phyloP scores from a whole-genome alignment of 2,888 invertebrate genomes.

The Dione vanillae region DNA sequence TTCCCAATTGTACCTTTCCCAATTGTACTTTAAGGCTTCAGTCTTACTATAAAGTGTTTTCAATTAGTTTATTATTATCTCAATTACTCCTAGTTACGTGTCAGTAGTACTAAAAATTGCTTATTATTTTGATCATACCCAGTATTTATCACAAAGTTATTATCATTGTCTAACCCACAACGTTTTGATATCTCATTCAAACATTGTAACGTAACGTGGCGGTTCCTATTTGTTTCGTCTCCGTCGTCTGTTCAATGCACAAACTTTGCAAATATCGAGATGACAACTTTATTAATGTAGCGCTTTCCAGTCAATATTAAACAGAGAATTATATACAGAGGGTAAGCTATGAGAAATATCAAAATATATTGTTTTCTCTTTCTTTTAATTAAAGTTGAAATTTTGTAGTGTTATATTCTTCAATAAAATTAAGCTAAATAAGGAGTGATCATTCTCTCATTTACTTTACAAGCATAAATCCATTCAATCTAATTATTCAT shows the following conservation, averaged over 20 bases:
- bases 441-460: too few relatives aligned
- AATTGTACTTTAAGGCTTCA: not conserved
- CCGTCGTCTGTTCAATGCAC: constrained; percentile 47
- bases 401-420: too few relatives aligned
- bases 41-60: too few relatives aligned
- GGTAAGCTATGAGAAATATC: not conserved
- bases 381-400: too few relatives aligned
- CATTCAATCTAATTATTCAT: too few relatives aligned
- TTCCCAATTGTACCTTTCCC: not conserved
- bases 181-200: constrained; percentile 19
- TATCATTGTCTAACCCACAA: not conserved
- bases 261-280: constrained; percentile 61
- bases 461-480: too few relatives aligned
- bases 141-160: constrained; percentile 9
- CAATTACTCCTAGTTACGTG: too few relatives aligned
- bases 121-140: constrained; percentile 1
- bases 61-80: too few relatives aligned
- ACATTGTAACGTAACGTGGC: constrained; percentile 9
- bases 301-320: constrained; percentile 9
- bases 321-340: not conserved
- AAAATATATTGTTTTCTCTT: not conserved
- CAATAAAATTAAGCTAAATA: too few relatives aligned
- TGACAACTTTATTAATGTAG: constrained; percentile 63
- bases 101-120: not conserved
- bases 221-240: constrained; percentile 34